Evolutionary conservation across 2,888 invertebrate species (phyloP).

Genomic region (Labia minor): DNA sequence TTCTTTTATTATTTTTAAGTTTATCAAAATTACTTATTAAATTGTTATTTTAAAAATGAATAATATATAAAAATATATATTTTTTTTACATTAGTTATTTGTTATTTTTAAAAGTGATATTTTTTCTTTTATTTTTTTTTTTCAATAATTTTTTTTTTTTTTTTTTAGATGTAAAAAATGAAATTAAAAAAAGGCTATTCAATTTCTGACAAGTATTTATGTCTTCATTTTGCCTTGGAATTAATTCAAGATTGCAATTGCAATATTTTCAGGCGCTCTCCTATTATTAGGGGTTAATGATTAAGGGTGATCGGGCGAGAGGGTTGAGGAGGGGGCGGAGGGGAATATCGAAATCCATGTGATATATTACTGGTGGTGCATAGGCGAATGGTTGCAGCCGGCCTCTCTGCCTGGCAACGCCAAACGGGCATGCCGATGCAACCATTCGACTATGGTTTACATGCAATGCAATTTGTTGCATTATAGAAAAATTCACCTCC

Average conservation of each 20-base stretch:
- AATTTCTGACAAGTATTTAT: neutral
- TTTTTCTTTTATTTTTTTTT: neutral
- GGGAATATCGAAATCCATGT: conserved; percentile 13
- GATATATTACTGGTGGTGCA: conserved; percentile 13
- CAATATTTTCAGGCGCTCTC: neutral
- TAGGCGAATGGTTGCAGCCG: conserved; percentile 13
- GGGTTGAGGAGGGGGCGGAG: neutral
- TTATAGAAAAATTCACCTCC: conserved; percentile 8
- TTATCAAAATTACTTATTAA: too few relatives aligned
- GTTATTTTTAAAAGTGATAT: too few relatives aligned
- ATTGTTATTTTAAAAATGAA: too few relatives aligned
- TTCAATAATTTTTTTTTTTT: neutral
- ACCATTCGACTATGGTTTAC: conserved; percentile 5
- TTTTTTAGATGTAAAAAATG: neutral
- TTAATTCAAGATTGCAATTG: conserved; percentile 13
- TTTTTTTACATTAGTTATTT: too few relatives aligned
- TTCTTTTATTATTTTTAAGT: too few relatives aligned
- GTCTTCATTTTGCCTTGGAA: conserved; percentile 13
- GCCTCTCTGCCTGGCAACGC: conserved; percentile 2
- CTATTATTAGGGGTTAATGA: conserved; percentile 13
- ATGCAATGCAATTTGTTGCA: conserved; percentile 13
- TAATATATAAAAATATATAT: too few relatives aligned
- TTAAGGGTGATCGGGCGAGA: conserved; percentile 2
- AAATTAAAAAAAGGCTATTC: neutral
- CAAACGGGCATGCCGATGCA: conserved; percentile 13